Percentiles rank a stretch among this genome's conserved stretches.
phyloP scores from a whole-genome alignment of 2,888 invertebrate genomes.

The Chrysina gloriosa region DNA sequence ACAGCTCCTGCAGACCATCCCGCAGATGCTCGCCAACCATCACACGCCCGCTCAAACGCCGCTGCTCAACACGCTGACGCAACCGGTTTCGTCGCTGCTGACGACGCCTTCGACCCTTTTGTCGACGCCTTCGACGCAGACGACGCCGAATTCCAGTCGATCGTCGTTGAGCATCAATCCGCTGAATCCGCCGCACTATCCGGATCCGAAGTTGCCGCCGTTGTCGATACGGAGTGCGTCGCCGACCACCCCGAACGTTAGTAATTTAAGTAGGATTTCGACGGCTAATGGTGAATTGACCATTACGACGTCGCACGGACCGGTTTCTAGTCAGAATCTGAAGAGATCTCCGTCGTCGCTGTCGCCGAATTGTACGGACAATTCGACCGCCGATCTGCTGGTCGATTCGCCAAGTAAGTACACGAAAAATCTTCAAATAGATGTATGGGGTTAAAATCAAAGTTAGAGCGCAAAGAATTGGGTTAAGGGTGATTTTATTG shows the following conservation, averaged over 20 bases:
- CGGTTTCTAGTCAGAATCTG: conserved; percentile 65
- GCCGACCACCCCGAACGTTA: conserved; percentile 57
- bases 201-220: conserved; percentile 57
- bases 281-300: conserved; percentile 85
- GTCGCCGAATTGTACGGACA: conserved; percentile 73
- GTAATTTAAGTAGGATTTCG: conserved; percentile 77
- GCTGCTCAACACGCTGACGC: conserved; percentile 48
- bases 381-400: conserved; percentile 75
- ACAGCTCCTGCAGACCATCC: conserved; percentile 80
- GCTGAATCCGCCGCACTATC: conserved; percentile 56
- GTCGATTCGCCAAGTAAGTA: conserved; percentile 89
- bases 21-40: conserved; percentile 69
- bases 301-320: conserved; percentile 81
- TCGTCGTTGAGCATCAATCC: conserved; percentile 63
- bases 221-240: conserved; percentile 38
- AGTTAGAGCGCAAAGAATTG: too few relatives aligned
- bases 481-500: too few relatives aligned
- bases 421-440: too few relatives aligned
- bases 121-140: conserved; percentile 50
- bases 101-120: conserved; percentile 53
- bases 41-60: conserved; percentile 51
- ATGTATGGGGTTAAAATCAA: too few relatives aligned
- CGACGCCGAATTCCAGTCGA: conserved; percentile 47
- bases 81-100: conserved; percentile 55
- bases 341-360: conserved; percentile 75